Conservation (phyloP, 35 echinoderm and acorn worm species). For the Ophioderma brevispina region DNA sequence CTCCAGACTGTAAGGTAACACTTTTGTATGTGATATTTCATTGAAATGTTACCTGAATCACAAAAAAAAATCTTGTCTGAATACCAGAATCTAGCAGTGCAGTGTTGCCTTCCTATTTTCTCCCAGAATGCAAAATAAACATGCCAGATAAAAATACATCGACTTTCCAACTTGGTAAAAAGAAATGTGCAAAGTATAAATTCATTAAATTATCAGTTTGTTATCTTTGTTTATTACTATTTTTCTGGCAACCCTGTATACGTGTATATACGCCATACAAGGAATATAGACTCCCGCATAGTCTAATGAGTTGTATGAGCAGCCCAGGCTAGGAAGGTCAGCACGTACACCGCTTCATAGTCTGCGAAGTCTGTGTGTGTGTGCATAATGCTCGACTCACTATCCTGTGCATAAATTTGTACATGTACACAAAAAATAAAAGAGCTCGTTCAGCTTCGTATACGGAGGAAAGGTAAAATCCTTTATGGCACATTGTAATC, state of each 20-base stretch:
- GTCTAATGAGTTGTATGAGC: background rate
- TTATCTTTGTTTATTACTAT: background rate
- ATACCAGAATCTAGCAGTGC: background rate
- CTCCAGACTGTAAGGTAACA: background rate
- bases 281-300: background rate
- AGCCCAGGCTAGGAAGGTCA: background rate
- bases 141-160: background rate
- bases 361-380: background rate
- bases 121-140: background rate
- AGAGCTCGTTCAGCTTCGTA: background rate
- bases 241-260: background rate
- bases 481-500: background rate
- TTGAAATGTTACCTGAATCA: background rate
- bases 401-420: background rate
- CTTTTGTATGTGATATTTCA: background rate
- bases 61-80: background rate
- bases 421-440: background rate
- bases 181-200: background rate
- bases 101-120: slow-evolving; percentile 1
- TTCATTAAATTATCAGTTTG: background rate
- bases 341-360: background rate
- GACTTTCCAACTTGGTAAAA: background rate
- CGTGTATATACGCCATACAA: background rate
- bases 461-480: background rate
- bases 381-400: background rate